phyloP scores from a whole-genome alignment of 2,797 vertebrate species.

The Microhierax caerulescens region DNA sequence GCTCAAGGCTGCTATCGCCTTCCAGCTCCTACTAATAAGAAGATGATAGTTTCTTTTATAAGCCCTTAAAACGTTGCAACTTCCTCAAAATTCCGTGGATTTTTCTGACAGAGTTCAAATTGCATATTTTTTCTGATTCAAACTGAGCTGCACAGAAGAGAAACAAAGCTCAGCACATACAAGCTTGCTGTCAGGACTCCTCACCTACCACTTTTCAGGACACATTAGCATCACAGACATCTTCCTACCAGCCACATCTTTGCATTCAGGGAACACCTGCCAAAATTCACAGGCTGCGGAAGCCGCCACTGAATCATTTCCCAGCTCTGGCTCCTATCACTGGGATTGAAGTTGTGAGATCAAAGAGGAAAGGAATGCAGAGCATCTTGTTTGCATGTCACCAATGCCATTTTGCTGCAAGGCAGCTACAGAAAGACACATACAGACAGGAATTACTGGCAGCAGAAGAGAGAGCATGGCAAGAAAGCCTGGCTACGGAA shows the following conservation, averaged over 20 bases:
- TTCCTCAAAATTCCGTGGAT: not conserved
- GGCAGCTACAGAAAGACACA: not conserved
- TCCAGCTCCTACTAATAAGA: not conserved
- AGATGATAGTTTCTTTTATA: not conserved
- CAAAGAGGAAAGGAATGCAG: conserved; percentile 46
- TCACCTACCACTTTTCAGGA: not conserved
- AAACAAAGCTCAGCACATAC: not conserved
- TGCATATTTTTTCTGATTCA: not conserved
- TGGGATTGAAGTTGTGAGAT: conserved; percentile 22
- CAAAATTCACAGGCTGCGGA: conserved; percentile 9
- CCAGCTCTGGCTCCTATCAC: conserved; percentile 27
- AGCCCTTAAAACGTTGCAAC: not conserved
- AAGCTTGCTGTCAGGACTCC: not conserved
- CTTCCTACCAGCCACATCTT: not conserved
- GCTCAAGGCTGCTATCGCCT: not conserved
- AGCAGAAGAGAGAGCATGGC: not conserved
- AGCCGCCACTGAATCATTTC: not conserved
- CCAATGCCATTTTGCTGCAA: conserved; percentile 30
- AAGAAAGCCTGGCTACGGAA: not conserved
- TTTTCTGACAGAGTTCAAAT: not conserved
- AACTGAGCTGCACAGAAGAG: not conserved
- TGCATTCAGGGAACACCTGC: not conserved
- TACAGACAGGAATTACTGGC: not conserved
- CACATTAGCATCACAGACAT: not conserved
- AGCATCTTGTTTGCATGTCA: conserved; percentile 39